These are phyloP conservation scores for Eciton burchellii DNA, from an alignment of 1,140 invertebrate species.

Conservation along the genomic window DNA sequence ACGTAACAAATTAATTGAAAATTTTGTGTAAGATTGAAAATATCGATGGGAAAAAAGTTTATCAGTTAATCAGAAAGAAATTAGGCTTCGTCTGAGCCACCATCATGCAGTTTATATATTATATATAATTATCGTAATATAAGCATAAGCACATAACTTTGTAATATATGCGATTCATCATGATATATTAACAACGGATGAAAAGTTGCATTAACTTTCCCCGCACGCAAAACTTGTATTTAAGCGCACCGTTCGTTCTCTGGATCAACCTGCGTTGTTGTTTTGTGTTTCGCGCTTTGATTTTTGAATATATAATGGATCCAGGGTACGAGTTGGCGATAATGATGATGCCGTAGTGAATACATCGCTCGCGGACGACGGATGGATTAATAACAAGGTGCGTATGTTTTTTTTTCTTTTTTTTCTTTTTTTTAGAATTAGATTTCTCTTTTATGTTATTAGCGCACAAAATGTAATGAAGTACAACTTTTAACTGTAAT, in stretches of 20 bases:
- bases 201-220: constrained; percentile 28
- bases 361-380: constrained; percentile 3
- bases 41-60: no score
- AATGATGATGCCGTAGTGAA: constrained; percentile 12
- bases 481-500: background rate
- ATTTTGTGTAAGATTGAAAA: no score
- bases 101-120: no score
- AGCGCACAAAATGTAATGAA: constrained; percentile 26
- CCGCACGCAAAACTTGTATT: constrained; percentile 30
- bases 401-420: constrained; percentile 53
- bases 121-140: background rate
- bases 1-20: no score
- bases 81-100: background rate
- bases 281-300: constrained; percentile 54
- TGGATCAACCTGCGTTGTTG: constrained; percentile 52
- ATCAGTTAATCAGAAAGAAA: no score
- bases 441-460: constrained; percentile 17
- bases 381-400: constrained; percentile 45
- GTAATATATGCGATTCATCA: background rate
- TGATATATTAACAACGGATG: constrained; percentile 27
- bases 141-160: background rate
- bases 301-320: constrained; percentile 40
- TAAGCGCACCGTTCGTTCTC: constrained; percentile 24
- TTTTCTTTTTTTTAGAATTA: constrained; percentile 47
- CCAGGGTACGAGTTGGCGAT: constrained; percentile 15